Evolutionary conservation across 2,797 vertebrate species (phyloP).

Genomic region (Tolypeutes matacus): DNA sequence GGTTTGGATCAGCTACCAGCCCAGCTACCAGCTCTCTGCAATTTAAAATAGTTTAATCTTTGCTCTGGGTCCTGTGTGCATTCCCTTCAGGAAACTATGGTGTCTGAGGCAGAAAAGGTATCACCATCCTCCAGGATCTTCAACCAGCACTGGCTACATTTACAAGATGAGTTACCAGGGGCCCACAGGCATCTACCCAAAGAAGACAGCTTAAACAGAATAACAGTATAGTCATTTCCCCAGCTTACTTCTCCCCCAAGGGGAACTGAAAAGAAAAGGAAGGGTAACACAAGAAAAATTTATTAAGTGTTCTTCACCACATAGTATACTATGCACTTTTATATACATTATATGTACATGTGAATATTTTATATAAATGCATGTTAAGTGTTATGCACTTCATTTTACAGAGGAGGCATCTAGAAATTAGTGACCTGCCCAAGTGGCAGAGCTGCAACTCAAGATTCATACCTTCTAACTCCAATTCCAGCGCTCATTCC

Average conservation of each 20-base stretch:
- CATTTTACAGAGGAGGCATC: not conserved
- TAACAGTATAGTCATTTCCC: not conserved
- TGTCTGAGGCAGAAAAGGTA: not conserved
- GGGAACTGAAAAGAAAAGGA: not conserved
- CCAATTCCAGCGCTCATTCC: not conserved
- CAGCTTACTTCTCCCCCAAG: not conserved
- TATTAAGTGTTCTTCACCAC: not conserved
- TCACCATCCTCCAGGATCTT: not conserved
- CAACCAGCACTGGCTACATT: not conserved
- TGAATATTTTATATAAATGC: not conserved
- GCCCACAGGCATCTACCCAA: not conserved
- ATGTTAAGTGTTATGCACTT: not conserved
- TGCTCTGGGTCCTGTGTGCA: not conserved
- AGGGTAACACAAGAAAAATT: not conserved
- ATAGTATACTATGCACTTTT: not conserved
- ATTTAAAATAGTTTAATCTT: constrained; percentile 25
- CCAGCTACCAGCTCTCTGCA: constrained; percentile 25
- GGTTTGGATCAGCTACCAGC: not conserved
- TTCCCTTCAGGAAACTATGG: constrained; percentile 7
- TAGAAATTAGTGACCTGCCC: not conserved
- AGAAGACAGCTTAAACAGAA: not conserved
- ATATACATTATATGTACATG: not conserved
- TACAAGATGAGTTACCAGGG: not conserved
- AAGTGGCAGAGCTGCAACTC: not conserved
- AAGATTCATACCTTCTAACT: not conserved